These are phyloP conservation scores for Microplitis mediator DNA, from an alignment of 1,140 invertebrate genomes.

Conservation along the genomic window DNA sequence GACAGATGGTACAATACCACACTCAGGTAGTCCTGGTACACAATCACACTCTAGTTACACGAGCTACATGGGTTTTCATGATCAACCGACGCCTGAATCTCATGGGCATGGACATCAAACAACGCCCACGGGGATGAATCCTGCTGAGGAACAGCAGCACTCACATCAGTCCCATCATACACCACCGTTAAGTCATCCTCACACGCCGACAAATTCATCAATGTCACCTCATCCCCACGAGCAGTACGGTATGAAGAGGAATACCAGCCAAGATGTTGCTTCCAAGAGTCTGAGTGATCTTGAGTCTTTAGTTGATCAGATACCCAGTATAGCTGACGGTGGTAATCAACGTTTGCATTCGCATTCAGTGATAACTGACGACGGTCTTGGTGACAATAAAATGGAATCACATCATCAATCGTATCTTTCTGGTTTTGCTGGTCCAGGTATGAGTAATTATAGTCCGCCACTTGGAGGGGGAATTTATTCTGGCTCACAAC, in stretches of 20 bases:
- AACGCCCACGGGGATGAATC: conserved; percentile 53
- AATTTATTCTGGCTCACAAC: conserved; percentile 47
- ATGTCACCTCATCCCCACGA: conserved; percentile 59
- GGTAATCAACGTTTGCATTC: conserved; percentile 56
- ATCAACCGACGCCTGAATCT: conserved; percentile 45
- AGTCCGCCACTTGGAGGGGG: conserved; percentile 49
- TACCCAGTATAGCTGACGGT: conserved; percentile 82
- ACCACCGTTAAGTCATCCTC: conserved; percentile 54
- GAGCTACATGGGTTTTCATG: conserved; percentile 58
- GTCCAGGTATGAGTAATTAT: conserved; percentile 49
- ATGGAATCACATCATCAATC: conserved; percentile 49
- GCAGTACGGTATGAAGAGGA: conserved; percentile 49
- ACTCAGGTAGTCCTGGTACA: conserved; percentile 51
- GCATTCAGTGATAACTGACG: conserved; percentile 48
- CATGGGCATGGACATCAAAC: conserved; percentile 54
- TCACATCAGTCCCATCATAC: conserved; percentile 58
- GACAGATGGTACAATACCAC: conserved; percentile 45
- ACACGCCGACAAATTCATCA: conserved; percentile 54
- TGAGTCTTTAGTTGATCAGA: conserved; percentile 89
- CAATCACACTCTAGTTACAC: conserved; percentile 52
- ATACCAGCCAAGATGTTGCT: conserved; percentile 73
- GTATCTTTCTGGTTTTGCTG: conserved; percentile 47
- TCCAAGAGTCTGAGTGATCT: conserved; percentile 87
- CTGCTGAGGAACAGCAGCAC: conserved; percentile 41
- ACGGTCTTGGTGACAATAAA: conserved; percentile 39